phyloP scores from a whole-genome alignment of 2,888 invertebrate species.

The Crossocerus cetratus region DNA sequence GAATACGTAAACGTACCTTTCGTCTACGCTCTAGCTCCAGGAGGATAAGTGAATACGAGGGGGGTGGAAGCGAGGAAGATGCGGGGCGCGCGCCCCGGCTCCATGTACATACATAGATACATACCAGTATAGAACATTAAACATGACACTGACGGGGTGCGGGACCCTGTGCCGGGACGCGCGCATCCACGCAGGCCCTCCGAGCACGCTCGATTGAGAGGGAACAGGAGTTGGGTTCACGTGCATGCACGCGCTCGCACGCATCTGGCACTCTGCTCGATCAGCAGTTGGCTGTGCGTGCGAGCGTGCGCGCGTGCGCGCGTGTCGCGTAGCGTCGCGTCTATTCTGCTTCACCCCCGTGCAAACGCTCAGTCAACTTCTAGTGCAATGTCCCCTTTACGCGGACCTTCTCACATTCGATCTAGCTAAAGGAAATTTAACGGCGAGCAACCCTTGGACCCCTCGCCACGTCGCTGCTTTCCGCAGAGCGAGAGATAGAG shows the following conservation, averaged over 20 bases:
- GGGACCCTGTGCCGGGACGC: too few species aligned
- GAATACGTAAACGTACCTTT: not conserved
- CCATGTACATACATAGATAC: not conserved
- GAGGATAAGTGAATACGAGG: not conserved
- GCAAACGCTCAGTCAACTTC: slow-evolving; percentile 6
- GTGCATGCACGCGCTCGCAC: not conserved
- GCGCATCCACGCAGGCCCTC: not conserved
- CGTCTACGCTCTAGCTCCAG: not conserved
- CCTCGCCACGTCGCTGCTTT: too few species aligned
- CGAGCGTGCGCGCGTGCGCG: not conserved
- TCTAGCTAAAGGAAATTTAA: too few species aligned
- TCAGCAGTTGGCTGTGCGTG: not conserved
- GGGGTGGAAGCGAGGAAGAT: not conserved
- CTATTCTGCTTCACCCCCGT: slow-evolving; percentile 3
- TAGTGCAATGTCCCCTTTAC: slow-evolving; percentile 27
- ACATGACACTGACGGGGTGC: too few species aligned
- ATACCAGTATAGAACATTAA: not conserved
- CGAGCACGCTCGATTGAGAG: too few species aligned
- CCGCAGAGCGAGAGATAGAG: too few species aligned
- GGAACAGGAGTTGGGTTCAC: not conserved
- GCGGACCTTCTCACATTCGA: too few species aligned
- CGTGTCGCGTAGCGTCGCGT: not conserved
- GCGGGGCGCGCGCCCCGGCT: not conserved
- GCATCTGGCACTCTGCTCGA: slow-evolving; percentile 1
- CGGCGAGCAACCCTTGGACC: not conserved